Evolutionary conservation across 2,113 vertebrate species (phyloP), one percentile per base, ranked within the genome.

Genomic region (Lutjanus erythropterus): DNA sequence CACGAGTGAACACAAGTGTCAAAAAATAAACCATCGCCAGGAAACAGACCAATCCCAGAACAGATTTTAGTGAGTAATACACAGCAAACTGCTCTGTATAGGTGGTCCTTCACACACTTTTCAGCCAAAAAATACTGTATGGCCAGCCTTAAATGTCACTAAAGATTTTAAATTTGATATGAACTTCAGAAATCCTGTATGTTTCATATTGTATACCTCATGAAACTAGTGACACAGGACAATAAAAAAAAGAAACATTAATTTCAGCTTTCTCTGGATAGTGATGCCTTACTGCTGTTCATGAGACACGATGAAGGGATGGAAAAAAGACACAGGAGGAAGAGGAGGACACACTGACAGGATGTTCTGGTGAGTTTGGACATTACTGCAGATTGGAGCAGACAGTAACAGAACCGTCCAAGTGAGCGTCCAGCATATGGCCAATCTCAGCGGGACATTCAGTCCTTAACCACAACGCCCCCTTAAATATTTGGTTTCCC

Each of bases 401-500:
- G 75, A 81, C 21, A n/a, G 49, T 52, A 37, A 69, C 56, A 75
- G 61, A 27, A 16, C 19, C 5, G 47, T 78, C 84, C 66, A 85
- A 81, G 31, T 56, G 27, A 71, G 65, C 37, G 33, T 80, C 67
- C 81, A 84, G 68, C 78, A 85, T 86, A 84, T 81, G 87, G 71
- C 52, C 64, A n/a, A 12, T 71, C 85, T 91, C 84, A 86, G 88
- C 33, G 83, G 87, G 88, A 89, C 72, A 73, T 52, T 56, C 37
- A 78, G 74, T 67, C 67, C 67, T 75, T 23, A 53, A 83, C 75
- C 70, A 80, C 83, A 84, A 59, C 50, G 14, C 77, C 83, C 65
- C 71, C 72, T 52, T 55, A 80, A 91, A 92, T 85, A 84, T 85
- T 83, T 86, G 61, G 60, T 85, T 78, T 78, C 29, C 71, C 70